A percentile compares a stretch with the other conserved stretches of the same genome.
Evolutionary conservation across 2,888 invertebrate species (phyloP).

Genomic region (Microctonus brassicae): DNA sequence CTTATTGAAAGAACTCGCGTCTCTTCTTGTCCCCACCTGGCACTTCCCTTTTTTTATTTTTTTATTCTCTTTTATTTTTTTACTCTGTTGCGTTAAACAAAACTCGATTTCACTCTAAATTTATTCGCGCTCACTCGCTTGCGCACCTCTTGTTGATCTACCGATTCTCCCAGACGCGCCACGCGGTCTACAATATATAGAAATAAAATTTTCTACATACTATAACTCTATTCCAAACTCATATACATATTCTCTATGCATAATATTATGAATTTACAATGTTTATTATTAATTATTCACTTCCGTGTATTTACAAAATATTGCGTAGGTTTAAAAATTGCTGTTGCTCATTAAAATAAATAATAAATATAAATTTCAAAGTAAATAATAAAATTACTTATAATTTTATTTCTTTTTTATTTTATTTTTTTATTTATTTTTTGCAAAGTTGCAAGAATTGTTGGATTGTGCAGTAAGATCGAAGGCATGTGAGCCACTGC

Average conservation of each 20-base stretch:
- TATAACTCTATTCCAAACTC: neutral
- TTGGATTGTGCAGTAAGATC: constrained; percentile 58
- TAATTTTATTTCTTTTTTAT: too few relatives aligned
- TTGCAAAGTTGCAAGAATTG: neutral
- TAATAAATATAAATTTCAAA: neutral
- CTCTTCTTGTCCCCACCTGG: constrained; percentile 22
- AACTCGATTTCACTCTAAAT: constrained; percentile 2
- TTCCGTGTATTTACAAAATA: neutral
- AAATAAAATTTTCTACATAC: constrained; percentile 11
- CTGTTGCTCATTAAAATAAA: neutral
- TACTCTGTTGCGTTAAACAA: neutral
- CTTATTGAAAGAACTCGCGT: constrained; percentile 47
- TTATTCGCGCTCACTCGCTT: constrained; percentile 3
- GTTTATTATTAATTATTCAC: neutral
- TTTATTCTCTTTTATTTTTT: neutral
- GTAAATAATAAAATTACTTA: neutral
- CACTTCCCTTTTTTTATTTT: neutral
- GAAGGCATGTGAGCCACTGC: constrained; percentile 66
- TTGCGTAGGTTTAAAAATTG: neutral
- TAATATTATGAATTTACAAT: neutral
- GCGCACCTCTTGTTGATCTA: neutral
- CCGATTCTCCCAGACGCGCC: constrained; percentile 38
- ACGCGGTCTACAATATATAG: constrained; percentile 42
- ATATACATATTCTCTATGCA: neutral
- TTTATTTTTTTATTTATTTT: neutral